These are phyloP conservation scores for Aplodontia rufa DNA, from an alignment of 2,113 vertebrate genomes.

Conservation along the genomic window DNA sequence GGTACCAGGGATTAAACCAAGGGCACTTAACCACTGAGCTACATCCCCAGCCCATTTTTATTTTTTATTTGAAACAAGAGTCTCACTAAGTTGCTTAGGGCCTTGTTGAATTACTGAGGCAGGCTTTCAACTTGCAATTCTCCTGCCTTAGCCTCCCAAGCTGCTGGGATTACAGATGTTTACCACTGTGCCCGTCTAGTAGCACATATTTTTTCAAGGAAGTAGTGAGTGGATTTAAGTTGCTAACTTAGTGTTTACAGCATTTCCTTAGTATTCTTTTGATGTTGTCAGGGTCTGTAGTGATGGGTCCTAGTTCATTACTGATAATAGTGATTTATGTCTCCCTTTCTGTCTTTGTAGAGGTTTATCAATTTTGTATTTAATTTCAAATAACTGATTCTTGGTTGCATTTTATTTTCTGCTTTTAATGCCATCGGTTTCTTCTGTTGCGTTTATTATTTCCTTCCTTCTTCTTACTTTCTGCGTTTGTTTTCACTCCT, in stretches of 20 bases:
- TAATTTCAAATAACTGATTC: not conserved
- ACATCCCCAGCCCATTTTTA: too few relatives aligned
- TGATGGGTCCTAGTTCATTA: not conserved
- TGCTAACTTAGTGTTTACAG: not conserved
- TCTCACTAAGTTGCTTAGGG: too few relatives aligned
- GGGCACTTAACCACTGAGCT: too few relatives aligned
- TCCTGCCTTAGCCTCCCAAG: too few relatives aligned
- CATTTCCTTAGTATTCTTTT: not conserved
- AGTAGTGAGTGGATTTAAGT: not conserved
- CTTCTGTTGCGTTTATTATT: not conserved
- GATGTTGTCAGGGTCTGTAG: not conserved
- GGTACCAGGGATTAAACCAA: too few relatives aligned
- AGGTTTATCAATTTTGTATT: not conserved
- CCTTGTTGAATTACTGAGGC: too few relatives aligned
- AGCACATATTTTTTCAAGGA: constrained; percentile 32
- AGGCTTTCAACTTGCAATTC: too few relatives aligned
- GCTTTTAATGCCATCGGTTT: too few relatives aligned
- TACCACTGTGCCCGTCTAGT: too few relatives aligned
- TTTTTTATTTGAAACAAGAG: too few relatives aligned
- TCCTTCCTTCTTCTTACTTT: not conserved
- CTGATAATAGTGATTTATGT: not conserved
- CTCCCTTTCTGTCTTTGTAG: not conserved
- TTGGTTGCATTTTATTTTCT: not conserved
- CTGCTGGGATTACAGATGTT: too few relatives aligned
- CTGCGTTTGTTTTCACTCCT: not conserved